Evolutionary conservation across 2,113 vertebrate genomes (phyloP), one percentile per base, ranked within the genome.

Genomic region (Mohoua ochrocephala): DNA sequence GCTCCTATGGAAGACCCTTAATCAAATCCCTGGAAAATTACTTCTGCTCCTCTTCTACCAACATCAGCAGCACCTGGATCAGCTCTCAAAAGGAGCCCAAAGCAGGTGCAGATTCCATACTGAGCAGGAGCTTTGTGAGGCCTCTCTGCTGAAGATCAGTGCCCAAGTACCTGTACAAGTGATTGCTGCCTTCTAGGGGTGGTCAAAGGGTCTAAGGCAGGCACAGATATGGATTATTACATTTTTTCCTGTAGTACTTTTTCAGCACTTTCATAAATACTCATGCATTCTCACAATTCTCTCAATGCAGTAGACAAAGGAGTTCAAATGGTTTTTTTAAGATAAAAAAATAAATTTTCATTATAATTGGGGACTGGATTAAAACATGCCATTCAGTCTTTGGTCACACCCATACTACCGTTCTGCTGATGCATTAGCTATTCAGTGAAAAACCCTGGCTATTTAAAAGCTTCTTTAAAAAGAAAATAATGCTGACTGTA

Each of bases 21-120:
- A 56, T 6, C 1, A 1, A 49, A 44, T 2, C 5, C 21, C 11
- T 11, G 2, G 7, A 33, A 17, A 21, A 9, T 45, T 39, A 56
- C 12, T 39, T 71, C 35, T 44, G 17, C 23, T 42, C 50, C 27
- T 53, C 21, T 49, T 33, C 21, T 19, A 8, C 16, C 6, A 6
- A 5, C 60, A 39, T 4, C 24, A 50, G 35, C 69, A 69, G 54
- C 13, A 70, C 26, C 13, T 37, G 31, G 28, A 49, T 5, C 15
- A 60, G 7, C 21, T 49, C n/a, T 39, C 4, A 1, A 8, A 35
- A 41, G 45, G 28, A 68, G 19, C 15, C 26, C 42, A n/a, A 18
- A 75, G 61, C 27, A 63, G 50, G 30, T 4, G 27, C 37, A 59
- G 21, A 33, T 44, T 68, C 33, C 11, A 1, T 4, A 4, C 24